Percentiles rank a stretch among this genome's conserved stretches.
phyloP scores from a whole-genome alignment of 2,888 invertebrate species.

The Andrena chrysosceles region DNA sequence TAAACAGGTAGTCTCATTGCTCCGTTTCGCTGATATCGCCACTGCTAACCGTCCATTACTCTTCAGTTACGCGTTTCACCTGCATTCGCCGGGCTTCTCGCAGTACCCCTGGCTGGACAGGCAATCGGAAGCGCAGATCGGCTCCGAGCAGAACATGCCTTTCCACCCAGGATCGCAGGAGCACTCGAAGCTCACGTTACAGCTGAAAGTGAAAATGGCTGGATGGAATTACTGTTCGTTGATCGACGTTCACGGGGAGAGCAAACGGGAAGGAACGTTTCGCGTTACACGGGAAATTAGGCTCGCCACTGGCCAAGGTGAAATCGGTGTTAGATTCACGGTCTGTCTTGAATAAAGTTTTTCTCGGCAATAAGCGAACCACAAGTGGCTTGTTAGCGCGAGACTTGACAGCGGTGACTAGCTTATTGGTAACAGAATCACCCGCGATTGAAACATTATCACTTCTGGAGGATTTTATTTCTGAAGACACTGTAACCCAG shows the following conservation, averaged over 20 bases:
- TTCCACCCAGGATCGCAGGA: slow-evolving; percentile 94
- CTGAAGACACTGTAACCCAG: slow-evolving; percentile 8
- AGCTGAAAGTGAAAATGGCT: slow-evolving; percentile 84
- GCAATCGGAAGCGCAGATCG: slow-evolving; percentile 94
- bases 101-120: slow-evolving; percentile 94
- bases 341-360: background rate
- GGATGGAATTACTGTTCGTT: slow-evolving; percentile 33
- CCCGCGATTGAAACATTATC: background rate
- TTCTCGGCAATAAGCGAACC: background rate
- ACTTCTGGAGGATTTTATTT: background rate
- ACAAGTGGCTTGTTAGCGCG: background rate
- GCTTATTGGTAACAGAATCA: slow-evolving; percentile 2
- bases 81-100: slow-evolving; percentile 93
- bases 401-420: background rate
- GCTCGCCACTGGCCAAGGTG: slow-evolving; percentile 47
- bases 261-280: slow-evolving; percentile 21
- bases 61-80: slow-evolving; percentile 81
- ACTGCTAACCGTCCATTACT: slow-evolving; percentile 36
- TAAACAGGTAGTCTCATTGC: slow-evolving; percentile 19
- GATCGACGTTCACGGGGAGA: slow-evolving; percentile 28
- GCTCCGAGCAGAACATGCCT: slow-evolving; percentile 95
- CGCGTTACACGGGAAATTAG: slow-evolving; percentile 63
- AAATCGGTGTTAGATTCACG: slow-evolving; percentile 45
- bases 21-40: slow-evolving; percentile 42
- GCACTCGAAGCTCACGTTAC: slow-evolving; percentile 95